phyloP scores from a whole-genome alignment of 2,888 invertebrate genomes.

The Dynastes grantii region DNA sequence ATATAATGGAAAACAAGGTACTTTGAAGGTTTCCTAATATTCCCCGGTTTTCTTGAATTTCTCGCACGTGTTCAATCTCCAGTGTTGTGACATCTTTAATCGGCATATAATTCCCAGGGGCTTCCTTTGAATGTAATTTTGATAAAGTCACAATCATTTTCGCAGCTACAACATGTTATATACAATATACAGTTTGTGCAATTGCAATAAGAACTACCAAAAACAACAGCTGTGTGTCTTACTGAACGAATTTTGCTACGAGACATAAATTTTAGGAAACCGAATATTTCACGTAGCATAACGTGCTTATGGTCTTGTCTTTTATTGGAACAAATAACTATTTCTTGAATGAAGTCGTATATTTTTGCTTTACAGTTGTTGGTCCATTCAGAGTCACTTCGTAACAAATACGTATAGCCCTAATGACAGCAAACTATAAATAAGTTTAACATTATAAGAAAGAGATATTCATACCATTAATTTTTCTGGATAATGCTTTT shows the following conservation, averaged over 20 bases:
- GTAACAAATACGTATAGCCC: slow-evolving; percentile 32
- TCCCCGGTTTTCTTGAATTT: neutral
- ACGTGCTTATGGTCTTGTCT: neutral
- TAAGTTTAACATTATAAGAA: neutral
- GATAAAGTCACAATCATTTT: slow-evolving; percentile 12
- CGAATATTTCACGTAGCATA: slow-evolving; percentile 8
- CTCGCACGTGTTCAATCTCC: neutral
- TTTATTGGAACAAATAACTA: neutral
- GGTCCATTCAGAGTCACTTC: slow-evolving; percentile 30
- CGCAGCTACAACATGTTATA: neutral
- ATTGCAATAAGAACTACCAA: slow-evolving; percentile 2
- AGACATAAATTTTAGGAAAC: slow-evolving; percentile 13
- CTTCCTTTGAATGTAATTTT: slow-evolving; percentile 7
- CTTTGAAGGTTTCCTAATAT: slow-evolving; percentile 8
- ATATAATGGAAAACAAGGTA: neutral
- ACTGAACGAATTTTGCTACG: slow-evolving; percentile 9
- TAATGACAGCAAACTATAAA: neutral
- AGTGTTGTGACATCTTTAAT: neutral
- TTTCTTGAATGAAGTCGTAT: slow-evolving; percentile 21
- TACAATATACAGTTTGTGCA: neutral
- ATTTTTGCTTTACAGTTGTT: slow-evolving; percentile 17
- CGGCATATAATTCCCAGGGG: neutral
- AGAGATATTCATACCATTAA: slow-evolving; percentile 14
- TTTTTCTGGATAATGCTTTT: neutral
- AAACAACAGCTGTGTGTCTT: slow-evolving; percentile 20